A percentile compares a stretch with the other conserved stretches of the same genome.
Conservation (phyloP, 2,797 vertebrate genomes). For the Spinibarbus caldwelli region DNA sequence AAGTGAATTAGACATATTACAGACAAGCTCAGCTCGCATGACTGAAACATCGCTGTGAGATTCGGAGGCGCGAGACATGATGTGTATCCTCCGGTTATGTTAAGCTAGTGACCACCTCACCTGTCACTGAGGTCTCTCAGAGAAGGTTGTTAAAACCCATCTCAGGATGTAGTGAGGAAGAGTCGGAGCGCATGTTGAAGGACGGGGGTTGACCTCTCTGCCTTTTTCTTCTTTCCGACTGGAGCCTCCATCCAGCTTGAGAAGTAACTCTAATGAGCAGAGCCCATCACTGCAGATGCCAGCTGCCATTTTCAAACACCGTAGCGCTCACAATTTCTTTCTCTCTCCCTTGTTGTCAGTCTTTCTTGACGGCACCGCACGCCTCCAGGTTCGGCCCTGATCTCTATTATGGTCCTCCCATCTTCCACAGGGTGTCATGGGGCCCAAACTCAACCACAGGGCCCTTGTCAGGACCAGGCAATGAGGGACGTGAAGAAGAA, state of each 20-base stretch:
- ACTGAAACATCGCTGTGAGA: slow-evolving; percentile 16
- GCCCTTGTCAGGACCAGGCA: slow-evolving; percentile 49
- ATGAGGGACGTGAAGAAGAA: slow-evolving; percentile 25
- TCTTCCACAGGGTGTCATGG: slow-evolving; percentile 51
- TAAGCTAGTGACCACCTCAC: slow-evolving; percentile 26
- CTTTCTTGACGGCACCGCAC: slow-evolving; percentile 35
- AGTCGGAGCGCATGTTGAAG: slow-evolving; percentile 42
- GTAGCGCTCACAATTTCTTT: slow-evolving; percentile 21
- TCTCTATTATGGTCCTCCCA: slow-evolving; percentile 52
- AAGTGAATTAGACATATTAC: slow-evolving; percentile 49
- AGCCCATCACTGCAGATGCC: slow-evolving; percentile 59
- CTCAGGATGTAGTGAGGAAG: slow-evolving; percentile 32
- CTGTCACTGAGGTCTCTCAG: slow-evolving; percentile 34
- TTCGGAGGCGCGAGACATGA: not conserved
- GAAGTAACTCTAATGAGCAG: slow-evolving; percentile 75
- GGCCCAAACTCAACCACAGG: slow-evolving; percentile 40
- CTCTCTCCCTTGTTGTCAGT: slow-evolving; percentile 50
- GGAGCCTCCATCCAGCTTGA: slow-evolving; percentile 65
- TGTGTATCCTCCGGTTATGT: slow-evolving; percentile 2
- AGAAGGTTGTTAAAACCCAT: slow-evolving; percentile 49
- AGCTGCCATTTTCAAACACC: slow-evolving; percentile 53
- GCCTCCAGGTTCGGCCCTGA: slow-evolving; percentile 47
- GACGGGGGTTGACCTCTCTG: slow-evolving; percentile 62
- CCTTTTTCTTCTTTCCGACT: slow-evolving; percentile 42
- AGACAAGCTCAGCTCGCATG: slow-evolving; percentile 39